A percentile compares a stretch with the other conserved stretches of the same genome.
These are phyloP conservation scores for Ptychadena robeensis DNA, from an alignment of 2,797 vertebrate species.

Conservation along the genomic window DNA sequence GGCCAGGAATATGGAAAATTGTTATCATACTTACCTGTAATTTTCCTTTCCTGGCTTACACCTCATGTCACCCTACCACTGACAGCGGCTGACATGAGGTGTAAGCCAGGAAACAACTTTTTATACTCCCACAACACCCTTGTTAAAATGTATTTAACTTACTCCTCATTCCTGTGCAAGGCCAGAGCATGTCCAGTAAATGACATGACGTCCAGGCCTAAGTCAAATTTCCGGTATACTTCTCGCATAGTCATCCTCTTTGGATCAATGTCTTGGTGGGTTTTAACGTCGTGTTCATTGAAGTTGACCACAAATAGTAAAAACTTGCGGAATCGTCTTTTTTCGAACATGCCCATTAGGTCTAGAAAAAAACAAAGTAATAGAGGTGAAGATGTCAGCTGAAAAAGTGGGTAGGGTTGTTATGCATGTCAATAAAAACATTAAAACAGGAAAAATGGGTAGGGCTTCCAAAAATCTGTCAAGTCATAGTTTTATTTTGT, in stretches of 20 bases:
- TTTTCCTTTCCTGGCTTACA: too few relatives aligned
- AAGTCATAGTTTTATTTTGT: too few relatives aligned
- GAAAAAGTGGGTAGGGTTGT: background rate
- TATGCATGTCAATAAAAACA: too few relatives aligned
- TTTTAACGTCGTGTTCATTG: slow-evolving; percentile 90
- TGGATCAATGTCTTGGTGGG: slow-evolving; percentile 87
- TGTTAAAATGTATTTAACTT: slow-evolving; percentile 65
- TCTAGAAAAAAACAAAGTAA: slow-evolving; percentile 69
- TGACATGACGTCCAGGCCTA: slow-evolving; percentile 91
- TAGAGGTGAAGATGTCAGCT: background rate
- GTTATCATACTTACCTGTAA: too few relatives aligned
- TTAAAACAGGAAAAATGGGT: background rate
- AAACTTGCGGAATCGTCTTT: slow-evolving; percentile 89
- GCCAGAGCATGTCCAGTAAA: slow-evolving; percentile 93
- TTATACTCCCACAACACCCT: slow-evolving; percentile 53
- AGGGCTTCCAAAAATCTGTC: background rate
- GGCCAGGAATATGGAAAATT: too few relatives aligned
- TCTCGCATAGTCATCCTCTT: slow-evolving; percentile 88
- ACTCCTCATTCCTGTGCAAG: slow-evolving; percentile 94
- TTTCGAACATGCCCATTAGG: slow-evolving; percentile 94
- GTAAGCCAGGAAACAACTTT: background rate
- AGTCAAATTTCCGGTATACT: slow-evolving; percentile 91
- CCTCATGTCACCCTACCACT: too few relatives aligned
- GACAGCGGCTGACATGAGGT: too few relatives aligned
- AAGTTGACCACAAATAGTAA: slow-evolving; percentile 90